Conservation (phyloP, 1,140 invertebrate genomes). For the Liolophura sinensis region DNA sequence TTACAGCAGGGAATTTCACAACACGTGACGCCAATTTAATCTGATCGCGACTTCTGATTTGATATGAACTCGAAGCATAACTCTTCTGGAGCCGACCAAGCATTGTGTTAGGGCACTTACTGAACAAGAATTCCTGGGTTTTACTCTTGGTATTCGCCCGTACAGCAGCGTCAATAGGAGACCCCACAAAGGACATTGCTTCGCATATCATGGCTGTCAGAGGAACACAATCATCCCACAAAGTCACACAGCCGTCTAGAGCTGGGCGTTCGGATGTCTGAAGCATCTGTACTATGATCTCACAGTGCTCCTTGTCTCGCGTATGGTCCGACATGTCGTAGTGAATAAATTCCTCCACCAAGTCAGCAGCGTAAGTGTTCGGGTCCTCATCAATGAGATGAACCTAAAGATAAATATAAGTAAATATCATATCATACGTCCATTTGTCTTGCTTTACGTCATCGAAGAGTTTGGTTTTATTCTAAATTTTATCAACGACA, state of each 20-base stretch:
- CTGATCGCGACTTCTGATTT: no score
- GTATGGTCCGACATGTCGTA: conserved; percentile 29
- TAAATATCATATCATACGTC: background rate
- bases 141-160: conserved; percentile 32
- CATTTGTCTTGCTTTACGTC: no score
- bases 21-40: no score
- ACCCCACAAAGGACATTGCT: conserved; percentile 13
- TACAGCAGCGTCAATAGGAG: conserved; percentile 12
- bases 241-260: no score
- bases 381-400: conserved; percentile 28
- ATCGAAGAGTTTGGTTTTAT: no score
- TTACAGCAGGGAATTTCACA: conserved; percentile 19
- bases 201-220: conserved; percentile 11
- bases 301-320: conserved; percentile 16
- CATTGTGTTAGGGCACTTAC: no score
- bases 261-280: background rate
- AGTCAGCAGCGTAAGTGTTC: background rate
- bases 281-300: conserved; percentile 22
- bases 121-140: conserved; percentile 22
- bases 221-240: no score
- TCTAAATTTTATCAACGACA: no score
- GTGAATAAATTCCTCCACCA: conserved; percentile 15
- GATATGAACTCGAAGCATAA: no score
- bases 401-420: conserved; percentile 27
- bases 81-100: no score